Percentiles rank a stretch among this genome's conserved stretches.
Evolutionary conservation across 2,113 vertebrate genomes (phyloP).

Genomic region (Acrocephalus arundinaceus): DNA sequence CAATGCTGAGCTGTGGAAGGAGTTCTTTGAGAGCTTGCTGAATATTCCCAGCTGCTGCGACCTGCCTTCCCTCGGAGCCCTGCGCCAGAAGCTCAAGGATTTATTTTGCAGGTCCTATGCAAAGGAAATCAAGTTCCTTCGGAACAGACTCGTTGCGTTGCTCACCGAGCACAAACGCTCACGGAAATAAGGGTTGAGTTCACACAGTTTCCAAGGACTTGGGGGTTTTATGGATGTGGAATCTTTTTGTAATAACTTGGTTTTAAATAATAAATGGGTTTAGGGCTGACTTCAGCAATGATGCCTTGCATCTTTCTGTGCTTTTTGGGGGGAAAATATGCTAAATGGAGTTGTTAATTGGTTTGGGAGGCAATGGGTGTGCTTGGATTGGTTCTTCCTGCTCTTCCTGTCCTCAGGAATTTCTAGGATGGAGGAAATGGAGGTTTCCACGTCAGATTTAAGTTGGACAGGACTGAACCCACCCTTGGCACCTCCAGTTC

Average conservation of each 20-base stretch:
- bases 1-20: constrained; percentile 85
- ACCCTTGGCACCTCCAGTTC: not conserved
- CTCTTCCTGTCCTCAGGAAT: not conserved
- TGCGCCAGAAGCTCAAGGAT: constrained; percentile 70
- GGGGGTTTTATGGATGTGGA: not conserved
- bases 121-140: constrained; percentile 79
- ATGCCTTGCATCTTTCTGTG: not conserved
- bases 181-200: constrained; percentile 22
- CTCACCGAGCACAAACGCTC: constrained; percentile 82
- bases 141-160: constrained; percentile 82
- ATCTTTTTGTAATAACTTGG: not conserved
- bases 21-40: constrained; percentile 87
- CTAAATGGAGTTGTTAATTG: too few species aligned
- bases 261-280: constrained; percentile 6
- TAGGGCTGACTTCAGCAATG: not conserved
- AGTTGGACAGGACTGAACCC: not conserved
- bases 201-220: not conserved
- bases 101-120: constrained; percentile 78
- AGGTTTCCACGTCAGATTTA: not conserved
- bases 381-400: not conserved
- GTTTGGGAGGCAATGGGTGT: not conserved
- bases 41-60: constrained; percentile 80
- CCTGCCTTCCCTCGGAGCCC: constrained; percentile 70
- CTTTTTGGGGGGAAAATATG: not conserved
- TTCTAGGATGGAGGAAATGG: not conserved